Evolutionary conservation across 2,888 invertebrate species (phyloP).

Genomic region (Minunthozetes semirufus): DNA sequence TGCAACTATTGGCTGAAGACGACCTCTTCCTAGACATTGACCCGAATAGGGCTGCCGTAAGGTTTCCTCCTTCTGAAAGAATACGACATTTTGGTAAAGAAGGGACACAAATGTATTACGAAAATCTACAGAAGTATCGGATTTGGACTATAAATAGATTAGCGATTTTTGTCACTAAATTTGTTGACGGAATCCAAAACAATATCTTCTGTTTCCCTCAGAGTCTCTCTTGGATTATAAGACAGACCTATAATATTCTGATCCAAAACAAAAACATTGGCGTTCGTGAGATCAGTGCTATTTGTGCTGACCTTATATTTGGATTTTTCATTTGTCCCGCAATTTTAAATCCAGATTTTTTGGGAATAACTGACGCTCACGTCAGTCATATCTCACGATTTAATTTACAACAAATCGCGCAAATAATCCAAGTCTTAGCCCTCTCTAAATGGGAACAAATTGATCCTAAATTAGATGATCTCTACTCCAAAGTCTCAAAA

Average conservation of each 20-base stretch:
- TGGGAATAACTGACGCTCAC: constrained; percentile 72
- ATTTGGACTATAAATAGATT: constrained; percentile 70
- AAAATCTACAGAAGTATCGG: constrained; percentile 69
- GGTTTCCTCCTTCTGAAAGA: constrained; percentile 56
- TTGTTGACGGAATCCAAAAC: constrained; percentile 71
- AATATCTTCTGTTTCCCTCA: constrained; percentile 86
- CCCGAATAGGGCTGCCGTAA: constrained; percentile 61
- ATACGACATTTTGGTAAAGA: constrained; percentile 69
- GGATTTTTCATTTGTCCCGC: constrained; percentile 92
- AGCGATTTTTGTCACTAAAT: constrained; percentile 67
- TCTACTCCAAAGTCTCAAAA: constrained; percentile 64
- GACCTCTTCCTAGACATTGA: constrained; percentile 87
- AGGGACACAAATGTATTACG: constrained; percentile 63
- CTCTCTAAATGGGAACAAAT: constrained; percentile 74
- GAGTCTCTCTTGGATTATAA: constrained; percentile 79
- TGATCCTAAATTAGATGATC: constrained; percentile 63
- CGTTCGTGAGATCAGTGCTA: constrained; percentile 53
- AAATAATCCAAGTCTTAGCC: constrained; percentile 84
- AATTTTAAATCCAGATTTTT: constrained; percentile 88
- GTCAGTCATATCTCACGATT: constrained; percentile 83
- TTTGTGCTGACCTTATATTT: constrained; percentile 87
- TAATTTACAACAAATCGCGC: constrained; percentile 68
- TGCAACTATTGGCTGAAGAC: constrained; percentile 70
- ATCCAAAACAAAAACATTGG: constrained; percentile 53
- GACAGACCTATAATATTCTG: constrained; percentile 68